Conservation (phyloP, 2,888 invertebrate species). For the Mesodorylaimus sp. region DNA sequence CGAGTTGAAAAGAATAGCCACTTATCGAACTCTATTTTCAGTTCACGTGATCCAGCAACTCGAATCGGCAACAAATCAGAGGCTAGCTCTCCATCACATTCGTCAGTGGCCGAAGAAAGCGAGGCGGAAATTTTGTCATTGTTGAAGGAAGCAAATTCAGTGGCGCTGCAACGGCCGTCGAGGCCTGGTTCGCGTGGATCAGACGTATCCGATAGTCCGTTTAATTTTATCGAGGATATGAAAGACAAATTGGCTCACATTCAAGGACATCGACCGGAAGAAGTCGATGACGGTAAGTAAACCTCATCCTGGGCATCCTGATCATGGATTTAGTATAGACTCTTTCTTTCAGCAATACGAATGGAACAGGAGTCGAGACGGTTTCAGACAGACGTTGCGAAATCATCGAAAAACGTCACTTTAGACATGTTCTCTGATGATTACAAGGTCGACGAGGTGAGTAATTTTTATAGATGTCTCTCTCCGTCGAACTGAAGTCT, state of each 20-base stretch:
- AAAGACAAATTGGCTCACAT: conserved; percentile 10
- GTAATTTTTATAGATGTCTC: background rate
- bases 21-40: no score
- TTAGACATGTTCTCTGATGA: conserved; percentile 31
- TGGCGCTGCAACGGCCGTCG: background rate
- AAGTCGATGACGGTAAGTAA: conserved; percentile 12
- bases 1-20: no score
- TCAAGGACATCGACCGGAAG: conserved; percentile 11
- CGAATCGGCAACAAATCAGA: no score
- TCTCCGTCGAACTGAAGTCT: conserved; percentile 8
- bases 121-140: no score
- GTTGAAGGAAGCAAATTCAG: no score
- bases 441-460: conserved; percentile 13
- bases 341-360: conserved; percentile 3
- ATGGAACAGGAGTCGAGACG: conserved; percentile 4
- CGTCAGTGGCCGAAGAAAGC: no score
- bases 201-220: background rate
- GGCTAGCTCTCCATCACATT: no score
- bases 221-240: conserved; percentile 11
- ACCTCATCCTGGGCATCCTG: no score
- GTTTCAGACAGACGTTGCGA: background rate
- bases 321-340: no score
- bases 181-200: background rate
- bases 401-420: conserved; percentile 4
- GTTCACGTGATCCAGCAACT: no score